Conservation (phyloP, 2,888 invertebrate species). For the Suillia variegata region DNA sequence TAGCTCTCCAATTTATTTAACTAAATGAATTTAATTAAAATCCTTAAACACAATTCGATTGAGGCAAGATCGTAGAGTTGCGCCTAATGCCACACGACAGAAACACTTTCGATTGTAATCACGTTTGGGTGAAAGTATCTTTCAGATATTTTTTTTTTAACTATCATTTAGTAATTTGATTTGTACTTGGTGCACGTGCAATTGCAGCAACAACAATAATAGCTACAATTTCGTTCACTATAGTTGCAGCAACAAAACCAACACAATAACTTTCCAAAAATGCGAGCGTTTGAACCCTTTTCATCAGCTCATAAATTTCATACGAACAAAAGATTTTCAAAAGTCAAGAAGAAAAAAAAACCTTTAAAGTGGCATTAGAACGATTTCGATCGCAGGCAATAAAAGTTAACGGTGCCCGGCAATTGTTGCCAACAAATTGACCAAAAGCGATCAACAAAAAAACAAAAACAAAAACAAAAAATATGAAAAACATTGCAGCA, state of each 20-base stretch:
- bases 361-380: neutral
- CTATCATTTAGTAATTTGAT: too few relatives aligned
- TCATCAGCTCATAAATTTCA: neutral
- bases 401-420: too few relatives aligned
- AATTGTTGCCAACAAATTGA: too few relatives aligned
- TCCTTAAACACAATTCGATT: neutral
- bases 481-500: too few relatives aligned
- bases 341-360: too few relatives aligned
- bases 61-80: neutral
- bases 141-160: too few relatives aligned
- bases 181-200: slow-evolving; percentile 10
- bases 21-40: too few relatives aligned
- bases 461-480: too few relatives aligned
- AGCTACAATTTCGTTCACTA: neutral
- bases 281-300: neutral
- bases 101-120: neutral
- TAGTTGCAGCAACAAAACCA: neutral
- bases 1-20: neutral
- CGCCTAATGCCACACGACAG: neutral
- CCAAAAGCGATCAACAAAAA: too few relatives aligned
- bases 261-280: neutral
- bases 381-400: neutral
- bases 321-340: neutral
- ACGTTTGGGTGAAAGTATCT: slow-evolving; percentile 4
- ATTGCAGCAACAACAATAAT: neutral